Base-by-base conservation (phyloP, 1,140 invertebrate species). In the Drosophila ficusphila region DNA sequence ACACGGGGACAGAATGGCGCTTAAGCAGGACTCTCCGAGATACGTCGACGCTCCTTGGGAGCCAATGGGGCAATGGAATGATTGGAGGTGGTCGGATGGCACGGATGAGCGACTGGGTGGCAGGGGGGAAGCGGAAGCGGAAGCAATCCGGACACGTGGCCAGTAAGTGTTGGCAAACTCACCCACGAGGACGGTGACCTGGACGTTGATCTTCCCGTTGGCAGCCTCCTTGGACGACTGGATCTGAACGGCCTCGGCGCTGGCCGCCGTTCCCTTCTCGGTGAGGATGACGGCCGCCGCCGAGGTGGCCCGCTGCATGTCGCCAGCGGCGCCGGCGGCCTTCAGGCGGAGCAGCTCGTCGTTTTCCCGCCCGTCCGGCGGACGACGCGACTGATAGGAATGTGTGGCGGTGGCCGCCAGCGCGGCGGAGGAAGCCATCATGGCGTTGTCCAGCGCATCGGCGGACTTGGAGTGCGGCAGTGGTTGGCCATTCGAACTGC, bases 161-260 rank as follows among this genome's bases (percentile, higher is more conserved):
- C 42, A 11, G 19, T 8, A 5, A 9, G 58, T 33, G 25, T 44
- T 25, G 21, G n/a, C n/a, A n/a, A n/a, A 90, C 91, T 91, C 46
- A 94, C 93, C 93, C 82, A 96, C 95, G 75, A 96, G 94, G 92
- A 96, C 95, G 90, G 95, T 95, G 92, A 96, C 94, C 92, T 97
- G 96, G 90, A 97, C 96, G 93, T 97, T 97, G 92, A 97, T 96
- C 93, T 97, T 97, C 91, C 96, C 96, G 92, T 96, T 96, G 47
- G 77, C 70, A 41, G 89, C 89, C 91, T 95, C 95, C 92, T 96
- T 95, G 57, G 94, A 95, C 58, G 95, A 94, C 90, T 94, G 94
- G 65, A 92, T 94, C 89, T 90, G 93, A 73, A 89, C 85, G 57
- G 89, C 89, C 52, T 90, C 89, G 18, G 92, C 92, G 67, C 92